These are phyloP conservation scores for Etheostoma cragini DNA, from an alignment of 2,113 vertebrate genomes.

Conservation along the genomic window DNA sequence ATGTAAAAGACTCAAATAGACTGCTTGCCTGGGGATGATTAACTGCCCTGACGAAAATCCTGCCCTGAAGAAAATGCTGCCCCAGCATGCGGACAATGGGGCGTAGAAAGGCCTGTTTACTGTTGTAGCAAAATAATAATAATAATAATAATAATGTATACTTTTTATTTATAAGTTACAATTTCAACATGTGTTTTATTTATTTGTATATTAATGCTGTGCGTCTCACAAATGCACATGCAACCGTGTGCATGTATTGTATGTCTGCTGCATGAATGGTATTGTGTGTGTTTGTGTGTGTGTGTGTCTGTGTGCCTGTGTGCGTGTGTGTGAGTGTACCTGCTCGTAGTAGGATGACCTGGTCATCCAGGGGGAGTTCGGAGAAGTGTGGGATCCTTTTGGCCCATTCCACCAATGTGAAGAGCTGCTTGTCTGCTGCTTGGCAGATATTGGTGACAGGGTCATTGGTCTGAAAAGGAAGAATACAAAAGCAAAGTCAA, in stretches of 20 bases:
- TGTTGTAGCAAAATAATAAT: too few relatives aligned
- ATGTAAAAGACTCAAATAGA: constrained; percentile 56
- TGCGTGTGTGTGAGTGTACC: constrained; percentile 77
- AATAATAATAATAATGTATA: too few relatives aligned
- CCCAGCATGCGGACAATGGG: background rate
- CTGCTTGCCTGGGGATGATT: background rate
- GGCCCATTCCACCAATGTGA: constrained; percentile 96
- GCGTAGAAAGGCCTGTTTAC: background rate
- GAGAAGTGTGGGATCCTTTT: constrained; percentile 97
- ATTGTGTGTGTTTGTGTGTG: background rate
- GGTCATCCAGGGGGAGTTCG: constrained; percentile 92
- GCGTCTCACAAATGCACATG: background rate
- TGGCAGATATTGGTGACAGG: constrained; percentile 98
- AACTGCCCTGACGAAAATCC: constrained; percentile 27
- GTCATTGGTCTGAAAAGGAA: constrained; percentile 88
- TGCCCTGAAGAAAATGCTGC: background rate
- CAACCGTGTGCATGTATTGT: background rate
- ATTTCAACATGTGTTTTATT: background rate
- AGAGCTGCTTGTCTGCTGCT: constrained; percentile 96
- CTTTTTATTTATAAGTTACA: too few relatives aligned
- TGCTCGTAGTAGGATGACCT: constrained; percentile 95
- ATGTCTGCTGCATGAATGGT: background rate
- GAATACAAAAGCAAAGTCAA: background rate
- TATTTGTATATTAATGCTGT: background rate
- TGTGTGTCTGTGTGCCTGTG: background rate